Evolutionary conservation across 2,888 invertebrate genomes (phyloP).

Genomic region (Aphidius colemani): DNA sequence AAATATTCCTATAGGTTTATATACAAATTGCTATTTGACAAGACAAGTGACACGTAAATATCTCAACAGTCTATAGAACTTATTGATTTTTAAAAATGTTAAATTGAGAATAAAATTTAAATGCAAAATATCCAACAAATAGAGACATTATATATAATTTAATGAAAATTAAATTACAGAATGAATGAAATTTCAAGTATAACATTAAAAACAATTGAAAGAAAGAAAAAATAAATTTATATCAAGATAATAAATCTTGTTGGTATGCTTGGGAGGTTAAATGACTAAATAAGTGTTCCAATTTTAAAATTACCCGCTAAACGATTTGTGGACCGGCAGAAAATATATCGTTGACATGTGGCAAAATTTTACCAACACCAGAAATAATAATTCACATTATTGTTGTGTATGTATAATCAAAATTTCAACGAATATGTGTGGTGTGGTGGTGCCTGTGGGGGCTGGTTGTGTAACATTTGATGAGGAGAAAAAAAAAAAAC

Average conservation of each 20-base stretch:
- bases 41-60: too few species aligned
- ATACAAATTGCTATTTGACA: too few species aligned
- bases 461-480: neutral
- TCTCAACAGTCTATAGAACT: too few species aligned
- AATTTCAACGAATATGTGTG: too few species aligned
- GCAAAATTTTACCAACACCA: slow-evolving; percentile 37
- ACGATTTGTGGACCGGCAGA: slow-evolving; percentile 58
- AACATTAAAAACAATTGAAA: slow-evolving; percentile 7
- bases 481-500: slow-evolving; percentile 1
- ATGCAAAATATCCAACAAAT: too few species aligned
- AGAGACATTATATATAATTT: too few species aligned
- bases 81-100: too few species aligned
- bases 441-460: too few species aligned
- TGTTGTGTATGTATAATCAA: too few species aligned
- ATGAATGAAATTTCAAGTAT: neutral
- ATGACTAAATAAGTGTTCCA: slow-evolving; percentile 60
- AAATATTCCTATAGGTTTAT: too few species aligned
- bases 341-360: slow-evolving; percentile 60
- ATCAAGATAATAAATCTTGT: slow-evolving; percentile 30
- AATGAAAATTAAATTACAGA: too few species aligned
- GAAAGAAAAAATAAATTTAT: neutral
- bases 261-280: slow-evolving; percentile 53
- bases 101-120: too few species aligned
- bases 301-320: slow-evolving; percentile 59
- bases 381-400: neutral